Percentiles rank a stretch among this genome's conserved stretches.
These are phyloP conservation scores for Platyscapa corneri DNA, from an alignment of 1,140 invertebrate species.

Conservation along the genomic window DNA sequence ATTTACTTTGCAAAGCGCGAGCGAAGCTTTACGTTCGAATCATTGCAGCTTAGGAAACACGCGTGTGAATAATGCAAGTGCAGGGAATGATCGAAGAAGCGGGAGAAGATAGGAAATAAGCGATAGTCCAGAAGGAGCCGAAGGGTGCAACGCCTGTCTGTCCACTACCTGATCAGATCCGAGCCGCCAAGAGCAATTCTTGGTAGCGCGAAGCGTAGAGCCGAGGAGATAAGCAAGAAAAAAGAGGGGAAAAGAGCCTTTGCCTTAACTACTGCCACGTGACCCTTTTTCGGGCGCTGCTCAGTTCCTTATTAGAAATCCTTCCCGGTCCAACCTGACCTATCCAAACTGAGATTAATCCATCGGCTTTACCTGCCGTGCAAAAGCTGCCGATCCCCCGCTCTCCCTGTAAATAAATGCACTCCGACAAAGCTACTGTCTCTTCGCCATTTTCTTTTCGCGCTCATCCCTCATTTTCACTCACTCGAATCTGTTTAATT, in stretches of 20 bases:
- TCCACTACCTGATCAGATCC: constrained; percentile 30
- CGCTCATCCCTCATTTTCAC: neutral
- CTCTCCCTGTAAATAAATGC: neutral
- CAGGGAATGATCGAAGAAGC: neutral
- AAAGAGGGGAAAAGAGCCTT: constrained; percentile 35
- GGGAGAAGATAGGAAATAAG: neutral
- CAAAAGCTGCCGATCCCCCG: constrained; percentile 54
- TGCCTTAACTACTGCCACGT: constrained; percentile 56
- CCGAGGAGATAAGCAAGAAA: constrained; percentile 33
- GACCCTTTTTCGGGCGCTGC: constrained; percentile 57
- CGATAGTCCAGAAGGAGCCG: constrained; percentile 45
- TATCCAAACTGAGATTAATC: constrained; percentile 70
- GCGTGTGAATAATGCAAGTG: too few relatives aligned
- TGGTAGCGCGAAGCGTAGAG: constrained; percentile 42
- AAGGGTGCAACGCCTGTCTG: constrained; percentile 19
- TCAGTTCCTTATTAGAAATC: constrained; percentile 63
- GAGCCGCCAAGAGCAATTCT: constrained; percentile 49
- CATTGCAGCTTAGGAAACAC: neutral
- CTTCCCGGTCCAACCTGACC: constrained; percentile 65
- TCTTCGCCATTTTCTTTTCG: constrained; percentile 41
- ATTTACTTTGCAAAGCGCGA: too few relatives aligned
- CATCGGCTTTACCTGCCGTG: constrained; percentile 67
- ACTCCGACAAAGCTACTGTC: neutral
- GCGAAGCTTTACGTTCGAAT: too few relatives aligned
- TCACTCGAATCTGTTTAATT: neutral